Evolutionary conservation across 1,140 invertebrate genomes (phyloP).

Genomic region (Mycetomoellerius zeteki): DNA sequence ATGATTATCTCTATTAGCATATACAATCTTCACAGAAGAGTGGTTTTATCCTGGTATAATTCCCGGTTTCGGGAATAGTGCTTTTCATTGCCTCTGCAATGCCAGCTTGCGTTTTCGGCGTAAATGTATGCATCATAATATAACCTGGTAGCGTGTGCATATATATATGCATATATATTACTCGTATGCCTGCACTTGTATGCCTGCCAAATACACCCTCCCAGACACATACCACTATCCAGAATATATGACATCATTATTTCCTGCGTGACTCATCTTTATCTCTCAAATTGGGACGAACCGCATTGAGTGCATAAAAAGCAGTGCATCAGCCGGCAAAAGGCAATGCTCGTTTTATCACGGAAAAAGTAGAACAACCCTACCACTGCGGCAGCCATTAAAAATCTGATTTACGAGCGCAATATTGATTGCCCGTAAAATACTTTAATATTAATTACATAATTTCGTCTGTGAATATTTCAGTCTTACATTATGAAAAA

Average conservation of each 20-base stretch:
- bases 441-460: conserved; percentile 1
- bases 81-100: conserved; percentile 17
- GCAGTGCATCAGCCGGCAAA: conserved; percentile 25
- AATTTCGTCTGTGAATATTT: conserved; percentile 2
- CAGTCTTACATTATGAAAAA: neutral
- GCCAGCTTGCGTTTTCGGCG: conserved; percentile 14
- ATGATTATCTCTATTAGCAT: neutral
- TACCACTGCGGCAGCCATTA: conserved; percentile 4
- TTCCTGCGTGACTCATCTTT: conserved; percentile 61
- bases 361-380: conserved; percentile 31
- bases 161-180: neutral
- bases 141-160: conserved; percentile 16
- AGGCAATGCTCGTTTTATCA: conserved; percentile 35
- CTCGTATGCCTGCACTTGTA: neutral
- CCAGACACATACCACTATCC: neutral
- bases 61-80: conserved; percentile 2
- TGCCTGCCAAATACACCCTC: conserved; percentile 58
- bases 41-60: neutral
- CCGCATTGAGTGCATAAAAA: conserved; percentile 45
- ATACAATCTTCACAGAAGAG: neutral
- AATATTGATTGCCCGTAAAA: conserved; percentile 30
- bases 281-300: conserved; percentile 58
- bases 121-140: conserved; percentile 45
- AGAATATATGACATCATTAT: conserved; percentile 61
- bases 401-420: conserved; percentile 39